Conservation (phyloP, 2,113 vertebrate species). For the Phocoena sinus region DNA sequence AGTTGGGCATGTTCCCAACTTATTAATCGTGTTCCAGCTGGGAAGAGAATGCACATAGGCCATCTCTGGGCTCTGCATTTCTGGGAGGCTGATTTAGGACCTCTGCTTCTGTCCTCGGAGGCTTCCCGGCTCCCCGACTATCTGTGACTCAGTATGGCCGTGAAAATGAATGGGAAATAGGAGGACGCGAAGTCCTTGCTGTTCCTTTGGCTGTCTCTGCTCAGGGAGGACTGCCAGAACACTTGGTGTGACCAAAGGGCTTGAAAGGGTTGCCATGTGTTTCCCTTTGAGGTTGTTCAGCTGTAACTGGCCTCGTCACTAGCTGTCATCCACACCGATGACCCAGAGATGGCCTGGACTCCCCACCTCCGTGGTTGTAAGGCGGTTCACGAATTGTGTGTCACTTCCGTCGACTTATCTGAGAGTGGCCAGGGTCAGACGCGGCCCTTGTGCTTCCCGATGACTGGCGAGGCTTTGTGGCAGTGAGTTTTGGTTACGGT, state of each 20-base stretch:
- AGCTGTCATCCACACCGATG: not conserved
- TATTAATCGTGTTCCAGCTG: not conserved
- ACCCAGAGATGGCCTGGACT: not conserved
- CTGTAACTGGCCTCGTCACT: not conserved
- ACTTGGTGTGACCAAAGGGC: not conserved
- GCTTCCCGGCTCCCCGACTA: not conserved
- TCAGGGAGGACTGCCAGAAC: not conserved
- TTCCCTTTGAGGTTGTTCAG: not conserved
- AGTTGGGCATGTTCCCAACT: not conserved
- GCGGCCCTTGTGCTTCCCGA: accelerated
- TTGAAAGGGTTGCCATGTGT: not conserved
- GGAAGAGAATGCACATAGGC: not conserved
- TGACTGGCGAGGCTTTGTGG: not conserved
- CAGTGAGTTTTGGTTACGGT: no score
- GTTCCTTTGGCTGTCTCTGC: not conserved
- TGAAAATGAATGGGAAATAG: not conserved
- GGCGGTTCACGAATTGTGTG: not conserved
- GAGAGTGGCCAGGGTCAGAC: not conserved
- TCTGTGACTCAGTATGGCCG: not conserved
- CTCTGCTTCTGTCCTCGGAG: not conserved
- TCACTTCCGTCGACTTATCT: not conserved
- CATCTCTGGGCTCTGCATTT: not conserved
- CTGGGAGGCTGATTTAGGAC: not conserved
- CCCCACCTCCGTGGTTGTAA: accelerated
- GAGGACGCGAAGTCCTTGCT: not conserved